A percentile compares a stretch with the other conserved stretches of the same genome.
Evolutionary conservation across 1,140 invertebrate genomes (phyloP).

Genomic region (Macrobrachium rosenbergii): DNA sequence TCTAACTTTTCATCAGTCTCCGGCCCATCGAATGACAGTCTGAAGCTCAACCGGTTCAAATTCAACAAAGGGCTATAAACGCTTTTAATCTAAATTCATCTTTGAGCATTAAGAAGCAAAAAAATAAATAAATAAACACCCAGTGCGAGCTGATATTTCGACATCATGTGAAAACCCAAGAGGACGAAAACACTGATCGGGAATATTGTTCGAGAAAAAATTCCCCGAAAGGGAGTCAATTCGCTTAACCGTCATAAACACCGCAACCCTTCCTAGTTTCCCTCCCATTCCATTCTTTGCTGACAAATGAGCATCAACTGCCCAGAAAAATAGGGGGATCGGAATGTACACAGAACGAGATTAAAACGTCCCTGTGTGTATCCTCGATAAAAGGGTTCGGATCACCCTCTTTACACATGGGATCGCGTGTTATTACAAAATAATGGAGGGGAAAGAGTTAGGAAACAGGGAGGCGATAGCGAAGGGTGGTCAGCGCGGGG

Average conservation of each 20-base stretch:
- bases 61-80: no score
- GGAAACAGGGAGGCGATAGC: conserved; percentile 18
- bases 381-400: conserved; percentile 49
- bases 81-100: no score
- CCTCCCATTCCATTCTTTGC: conserved; percentile 30
- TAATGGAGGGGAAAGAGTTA: conserved; percentile 50
- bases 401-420: conserved; percentile 37
- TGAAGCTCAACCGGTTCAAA: no score
- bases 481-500: conserved; percentile 23
- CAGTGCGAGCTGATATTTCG: no score
- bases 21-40: no score
- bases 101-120: no score
- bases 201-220: no score
- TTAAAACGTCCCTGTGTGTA: conserved; percentile 36
- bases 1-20: no score
- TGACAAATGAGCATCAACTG: conserved; percentile 54
- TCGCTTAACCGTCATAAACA: conserved; percentile 10
- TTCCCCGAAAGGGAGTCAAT: no score
- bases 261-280: conserved; percentile 43
- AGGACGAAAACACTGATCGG: no score
- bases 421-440: conserved; percentile 53
- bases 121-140: no score
- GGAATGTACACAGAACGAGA: conserved; percentile 46
- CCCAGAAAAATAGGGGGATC: conserved; percentile 32
- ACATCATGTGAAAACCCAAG: no score